These are phyloP conservation scores for Microctonus brassicae DNA, from an alignment of 2,888 invertebrate species.

Conservation along the genomic window DNA sequence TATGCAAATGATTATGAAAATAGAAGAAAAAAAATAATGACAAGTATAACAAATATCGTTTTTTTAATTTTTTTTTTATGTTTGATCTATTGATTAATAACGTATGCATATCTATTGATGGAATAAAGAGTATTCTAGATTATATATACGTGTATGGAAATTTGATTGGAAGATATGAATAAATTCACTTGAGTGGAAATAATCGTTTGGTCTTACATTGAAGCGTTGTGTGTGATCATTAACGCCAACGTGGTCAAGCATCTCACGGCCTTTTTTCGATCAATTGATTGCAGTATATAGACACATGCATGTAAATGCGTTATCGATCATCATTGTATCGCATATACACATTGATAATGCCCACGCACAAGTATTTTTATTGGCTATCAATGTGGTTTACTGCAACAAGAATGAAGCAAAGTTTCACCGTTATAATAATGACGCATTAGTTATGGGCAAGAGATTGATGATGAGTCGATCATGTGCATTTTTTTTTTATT, in stretches of 20 bases:
- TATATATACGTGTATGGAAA: background rate
- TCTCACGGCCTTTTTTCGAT: background rate
- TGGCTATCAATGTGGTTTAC: background rate
- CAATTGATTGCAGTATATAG: background rate
- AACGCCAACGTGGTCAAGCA: background rate
- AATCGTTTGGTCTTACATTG: background rate
- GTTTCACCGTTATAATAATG: background rate
- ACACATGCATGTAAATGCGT: background rate
- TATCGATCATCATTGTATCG: background rate
- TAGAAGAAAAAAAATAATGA: too few relatives aligned
- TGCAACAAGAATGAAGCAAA: conserved; percentile 3
- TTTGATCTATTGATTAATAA: background rate
- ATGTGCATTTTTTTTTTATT: background rate
- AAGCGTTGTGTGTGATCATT: conserved; percentile 1
- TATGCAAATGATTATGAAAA: too few relatives aligned
- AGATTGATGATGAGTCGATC: conserved; percentile 29
- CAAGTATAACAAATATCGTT: too few relatives aligned
- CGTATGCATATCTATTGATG: background rate
- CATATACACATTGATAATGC: background rate
- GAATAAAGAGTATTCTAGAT: background rate
- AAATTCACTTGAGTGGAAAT: background rate
- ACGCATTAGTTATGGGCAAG: background rate
- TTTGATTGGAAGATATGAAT: background rate
- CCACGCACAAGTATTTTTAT: background rate
- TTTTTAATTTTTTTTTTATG: too few relatives aligned